phyloP scores from a whole-genome alignment of 2,888 invertebrate genomes.

The Noctua janthina region DNA sequence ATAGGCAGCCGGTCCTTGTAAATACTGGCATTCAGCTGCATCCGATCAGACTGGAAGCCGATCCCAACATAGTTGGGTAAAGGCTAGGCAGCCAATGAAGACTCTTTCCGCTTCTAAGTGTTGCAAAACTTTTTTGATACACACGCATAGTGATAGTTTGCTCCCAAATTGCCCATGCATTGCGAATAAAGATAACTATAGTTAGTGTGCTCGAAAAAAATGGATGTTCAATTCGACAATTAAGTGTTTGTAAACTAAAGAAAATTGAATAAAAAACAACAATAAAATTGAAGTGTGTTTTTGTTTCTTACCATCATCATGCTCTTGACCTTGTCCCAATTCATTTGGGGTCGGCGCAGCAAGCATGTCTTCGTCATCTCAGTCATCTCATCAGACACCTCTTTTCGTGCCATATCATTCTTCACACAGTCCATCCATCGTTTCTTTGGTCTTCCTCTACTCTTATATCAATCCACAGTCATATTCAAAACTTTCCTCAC shows the following conservation, averaged over 20 bases:
- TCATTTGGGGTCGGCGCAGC: too few relatives aligned
- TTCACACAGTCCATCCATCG: too few relatives aligned
- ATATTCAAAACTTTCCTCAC: too few relatives aligned
- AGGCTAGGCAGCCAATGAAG: neutral
- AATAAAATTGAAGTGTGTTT: conserved; percentile 1
- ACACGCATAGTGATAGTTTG: neutral
- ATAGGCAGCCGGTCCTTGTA: neutral
- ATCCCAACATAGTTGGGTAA: neutral
- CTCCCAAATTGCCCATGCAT: neutral
- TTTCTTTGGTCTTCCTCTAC: too few relatives aligned
- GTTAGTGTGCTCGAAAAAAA: conserved; percentile 30
- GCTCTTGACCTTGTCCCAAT: too few relatives aligned
- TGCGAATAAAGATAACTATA: conserved; percentile 1
- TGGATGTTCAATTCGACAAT: conserved; percentile 34
- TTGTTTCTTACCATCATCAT: neutral
- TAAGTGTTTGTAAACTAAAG: conserved; percentile 36
- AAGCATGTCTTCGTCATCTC: too few relatives aligned
- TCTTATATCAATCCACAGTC: too few relatives aligned
- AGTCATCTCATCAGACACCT: too few relatives aligned
- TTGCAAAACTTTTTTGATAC: conserved; percentile 2
- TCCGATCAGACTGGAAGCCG: neutral
- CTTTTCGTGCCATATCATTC: too few relatives aligned
- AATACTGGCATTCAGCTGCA: neutral
- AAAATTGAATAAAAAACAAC: conserved; percentile 42
- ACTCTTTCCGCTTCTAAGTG: neutral